A percentile compares a stretch with the other conserved stretches of the same genome.
Conservation (phyloP, 2,113 vertebrate species). For the human (Homo sapiens) region GRCh38 chr4:167845501-167846000, state of each 20-base stretch:
- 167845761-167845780: neutral
- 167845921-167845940: neutral
- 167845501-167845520: neutral
- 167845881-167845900: neutral
- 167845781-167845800: neutral
- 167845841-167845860: too few relatives aligned
- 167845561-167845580: neutral
- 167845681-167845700: neutral
- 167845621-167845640: neutral
- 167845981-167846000: rapidly evolving
- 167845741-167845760: neutral
- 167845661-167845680: neutral
- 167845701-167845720: neutral
- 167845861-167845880: too few relatives aligned
- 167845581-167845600: neutral
- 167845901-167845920: neutral
- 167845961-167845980: neutral
- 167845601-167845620: neutral
- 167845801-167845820: neutral
- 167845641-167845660: neutral
- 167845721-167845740: neutral
- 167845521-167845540: neutral
- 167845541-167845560: neutral
- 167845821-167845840: neutral
- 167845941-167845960: neutral